phyloP scores from a whole-genome alignment of 2,113 vertebrate species.

The Junco hyemalis region DNA sequence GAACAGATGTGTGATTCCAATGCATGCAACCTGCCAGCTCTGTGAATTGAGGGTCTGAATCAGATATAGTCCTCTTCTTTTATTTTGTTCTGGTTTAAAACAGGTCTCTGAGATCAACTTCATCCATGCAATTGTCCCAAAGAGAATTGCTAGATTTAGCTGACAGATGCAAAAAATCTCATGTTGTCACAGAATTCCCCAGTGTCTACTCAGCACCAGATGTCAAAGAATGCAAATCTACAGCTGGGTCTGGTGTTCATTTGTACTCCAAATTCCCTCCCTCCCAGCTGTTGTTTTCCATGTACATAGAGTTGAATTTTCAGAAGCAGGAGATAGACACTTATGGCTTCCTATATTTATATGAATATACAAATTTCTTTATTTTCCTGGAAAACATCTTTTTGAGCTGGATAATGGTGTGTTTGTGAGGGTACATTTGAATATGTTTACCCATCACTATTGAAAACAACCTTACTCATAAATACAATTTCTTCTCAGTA shows the following conservation, averaged over 20 bases:
- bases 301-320: constrained; percentile 1
- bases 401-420: neutral
- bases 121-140: neutral
- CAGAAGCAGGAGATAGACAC: neutral
- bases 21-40: neutral
- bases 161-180: constrained; percentile 55
- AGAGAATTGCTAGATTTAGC: constrained; percentile 42
- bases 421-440: neutral
- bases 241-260: constrained; percentile 52
- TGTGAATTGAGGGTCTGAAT: neutral
- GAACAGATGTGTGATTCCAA: neutral
- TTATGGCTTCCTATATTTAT: neutral
- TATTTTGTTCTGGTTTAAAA: neutral
- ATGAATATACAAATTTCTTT: neutral
- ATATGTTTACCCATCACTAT: accelerated
- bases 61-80: neutral
- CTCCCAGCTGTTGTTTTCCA: constrained; percentile 56
- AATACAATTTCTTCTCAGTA: neutral
- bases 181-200: constrained; percentile 39
- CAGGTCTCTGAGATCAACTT: neutral
- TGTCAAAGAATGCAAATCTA: constrained; percentile 52
- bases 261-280: constrained; percentile 30
- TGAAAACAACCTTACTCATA: neutral
- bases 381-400: neutral
- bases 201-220: constrained; percentile 47